These are phyloP conservation scores for Leptopilina myrica DNA, from an alignment of 2,888 invertebrate species.

Conservation along the genomic window DNA sequence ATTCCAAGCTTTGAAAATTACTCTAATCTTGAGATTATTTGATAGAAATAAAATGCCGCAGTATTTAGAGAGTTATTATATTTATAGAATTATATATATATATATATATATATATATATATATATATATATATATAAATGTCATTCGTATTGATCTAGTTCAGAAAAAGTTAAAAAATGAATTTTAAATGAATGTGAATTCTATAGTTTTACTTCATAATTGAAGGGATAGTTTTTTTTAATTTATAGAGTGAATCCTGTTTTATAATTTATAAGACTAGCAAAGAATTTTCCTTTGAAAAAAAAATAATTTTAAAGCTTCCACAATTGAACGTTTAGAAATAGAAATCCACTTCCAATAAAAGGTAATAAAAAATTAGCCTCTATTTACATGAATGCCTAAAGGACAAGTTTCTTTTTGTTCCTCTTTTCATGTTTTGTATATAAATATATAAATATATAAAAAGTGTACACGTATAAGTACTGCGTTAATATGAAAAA, in stretches of 20 bases:
- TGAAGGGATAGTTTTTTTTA: conserved; percentile 17
- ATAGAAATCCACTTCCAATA: not conserved
- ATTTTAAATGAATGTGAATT: conserved; percentile 22
- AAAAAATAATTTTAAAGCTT: conserved; percentile 16
- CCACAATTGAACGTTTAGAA: not conserved
- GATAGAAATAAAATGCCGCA: conserved; percentile 9
- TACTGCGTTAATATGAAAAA: conserved; percentile 3
- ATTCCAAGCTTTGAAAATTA: conserved; percentile 34
- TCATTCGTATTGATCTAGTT: conserved; percentile 13
- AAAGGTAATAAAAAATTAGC: not conserved
- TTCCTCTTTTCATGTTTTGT: conserved; percentile 2
- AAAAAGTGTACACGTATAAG: too few species aligned
- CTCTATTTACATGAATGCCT: conserved; percentile 1
- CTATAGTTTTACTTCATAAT: not conserved
- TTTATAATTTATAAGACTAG: conserved; percentile 28
- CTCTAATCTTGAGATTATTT: conserved; percentile 29
- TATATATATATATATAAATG: conserved; percentile 2
- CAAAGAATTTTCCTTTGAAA: not conserved
- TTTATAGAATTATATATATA: too few species aligned
- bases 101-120: too few species aligned
- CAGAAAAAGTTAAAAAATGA: conserved; percentile 24
- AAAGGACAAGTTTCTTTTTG: not conserved
- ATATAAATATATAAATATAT: not conserved
- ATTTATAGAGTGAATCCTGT: conserved; percentile 3
- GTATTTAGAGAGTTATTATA: not conserved